These are phyloP conservation scores for Malthinus flaveolus DNA, from an alignment of 2,888 invertebrate species.

Conservation along the genomic window DNA sequence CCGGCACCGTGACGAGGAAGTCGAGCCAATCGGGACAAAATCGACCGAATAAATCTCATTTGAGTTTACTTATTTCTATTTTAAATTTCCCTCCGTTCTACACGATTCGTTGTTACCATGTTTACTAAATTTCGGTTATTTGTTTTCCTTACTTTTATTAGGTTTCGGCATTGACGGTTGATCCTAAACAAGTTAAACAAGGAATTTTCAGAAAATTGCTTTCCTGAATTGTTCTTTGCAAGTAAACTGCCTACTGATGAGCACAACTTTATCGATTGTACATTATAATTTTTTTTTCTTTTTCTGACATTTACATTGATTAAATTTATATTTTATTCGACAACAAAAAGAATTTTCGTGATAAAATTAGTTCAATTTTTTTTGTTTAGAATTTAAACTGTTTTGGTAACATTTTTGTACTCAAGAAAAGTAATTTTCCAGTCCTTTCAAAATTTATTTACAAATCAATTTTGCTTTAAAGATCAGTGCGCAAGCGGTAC, in stretches of 20 bases:
- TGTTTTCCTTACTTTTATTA: slow-evolving; percentile 33
- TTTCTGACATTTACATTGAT: slow-evolving; percentile 3
- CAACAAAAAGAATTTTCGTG: neutral
- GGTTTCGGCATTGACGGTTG: slow-evolving; percentile 20
- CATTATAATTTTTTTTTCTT: slow-evolving; percentile 2
- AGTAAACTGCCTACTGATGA: slow-evolving; percentile 11
- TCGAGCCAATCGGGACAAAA: slow-evolving; percentile 43
- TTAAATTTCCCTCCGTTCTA: slow-evolving; percentile 39
- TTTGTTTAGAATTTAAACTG: too few species aligned
- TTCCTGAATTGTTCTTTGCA: slow-evolving; percentile 12
- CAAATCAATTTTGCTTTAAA: too few species aligned
- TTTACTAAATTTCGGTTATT: slow-evolving; percentile 38
- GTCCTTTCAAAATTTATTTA: too few species aligned
- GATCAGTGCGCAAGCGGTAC: too few species aligned
- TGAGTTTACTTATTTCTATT: slow-evolving; percentile 44
- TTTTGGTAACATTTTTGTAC: too few species aligned
- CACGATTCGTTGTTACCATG: slow-evolving; percentile 29
- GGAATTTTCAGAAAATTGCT: slow-evolving; percentile 13
- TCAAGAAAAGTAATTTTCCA: too few species aligned
- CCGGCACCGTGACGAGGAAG: slow-evolving; percentile 30
- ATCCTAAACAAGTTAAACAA: slow-evolving; percentile 21
- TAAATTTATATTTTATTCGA: neutral
- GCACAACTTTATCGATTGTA: slow-evolving; percentile 2
- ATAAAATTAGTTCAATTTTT: too few species aligned
- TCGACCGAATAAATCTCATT: slow-evolving; percentile 46